Conservation (phyloP, 35 echinoderm and acorn worm genomes). For the Ophiothrix spiculata region DNA sequence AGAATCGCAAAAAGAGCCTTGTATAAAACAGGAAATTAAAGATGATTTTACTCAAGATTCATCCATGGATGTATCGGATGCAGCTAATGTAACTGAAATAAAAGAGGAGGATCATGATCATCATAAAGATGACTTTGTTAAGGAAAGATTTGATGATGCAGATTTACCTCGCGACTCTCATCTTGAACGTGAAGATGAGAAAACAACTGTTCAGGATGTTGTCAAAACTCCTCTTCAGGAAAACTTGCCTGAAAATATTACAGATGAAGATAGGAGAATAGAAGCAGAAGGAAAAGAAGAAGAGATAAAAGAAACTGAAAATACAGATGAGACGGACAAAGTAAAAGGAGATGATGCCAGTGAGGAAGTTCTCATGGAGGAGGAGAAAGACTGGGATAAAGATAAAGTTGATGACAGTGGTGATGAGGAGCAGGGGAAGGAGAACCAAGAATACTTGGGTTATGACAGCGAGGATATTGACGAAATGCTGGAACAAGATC, state of each 20-base stretch:
- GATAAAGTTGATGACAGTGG: neutral
- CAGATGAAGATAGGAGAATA: neutral
- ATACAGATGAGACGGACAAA: too few relatives aligned
- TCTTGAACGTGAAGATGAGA: too few relatives aligned
- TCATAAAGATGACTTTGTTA: neutral
- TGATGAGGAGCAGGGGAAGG: constrained; percentile 12
- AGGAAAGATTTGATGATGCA: neutral
- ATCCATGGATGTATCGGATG: too few relatives aligned
- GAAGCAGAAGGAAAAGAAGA: neutral
- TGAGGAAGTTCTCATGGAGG: neutral
- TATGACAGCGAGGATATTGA: constrained; percentile 64
- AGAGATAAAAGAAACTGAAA: too few relatives aligned
- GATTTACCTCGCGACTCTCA: too few relatives aligned
- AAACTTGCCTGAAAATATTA: neutral
- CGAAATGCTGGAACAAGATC: constrained; percentile 53
- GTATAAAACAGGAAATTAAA: too few relatives aligned
- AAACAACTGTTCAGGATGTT: too few relatives aligned
- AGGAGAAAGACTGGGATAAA: neutral
- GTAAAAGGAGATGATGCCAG: neutral
- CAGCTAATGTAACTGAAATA: neutral
- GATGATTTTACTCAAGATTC: too few relatives aligned
- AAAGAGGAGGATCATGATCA: neutral
- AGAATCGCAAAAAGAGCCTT: too few relatives aligned
- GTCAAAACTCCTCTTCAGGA: too few relatives aligned
- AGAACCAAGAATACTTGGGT: constrained; percentile 19